These are phyloP conservation scores for Cettia cetti DNA, from an alignment of 2,113 vertebrate species.

Conservation along the genomic window DNA sequence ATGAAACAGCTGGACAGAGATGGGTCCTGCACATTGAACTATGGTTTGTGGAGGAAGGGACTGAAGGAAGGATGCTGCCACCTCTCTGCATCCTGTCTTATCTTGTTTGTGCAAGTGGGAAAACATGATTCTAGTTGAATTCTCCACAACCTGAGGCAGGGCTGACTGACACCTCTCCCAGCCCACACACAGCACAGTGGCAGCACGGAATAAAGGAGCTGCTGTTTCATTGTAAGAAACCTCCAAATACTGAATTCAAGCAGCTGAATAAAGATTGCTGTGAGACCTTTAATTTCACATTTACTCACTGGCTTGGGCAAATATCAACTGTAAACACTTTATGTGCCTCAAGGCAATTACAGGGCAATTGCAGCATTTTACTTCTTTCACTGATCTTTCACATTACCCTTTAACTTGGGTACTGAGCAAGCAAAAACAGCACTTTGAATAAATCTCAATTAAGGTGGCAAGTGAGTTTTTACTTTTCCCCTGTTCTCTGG, in stretches of 20 bases:
- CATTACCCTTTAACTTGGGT: slow-evolving; percentile 6
- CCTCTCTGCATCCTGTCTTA: not conserved
- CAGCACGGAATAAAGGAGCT: not conserved
- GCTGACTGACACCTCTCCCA: not conserved
- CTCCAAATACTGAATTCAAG: not conserved
- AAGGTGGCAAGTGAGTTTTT: not conserved
- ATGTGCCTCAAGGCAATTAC: not conserved
- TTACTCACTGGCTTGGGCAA: not conserved
- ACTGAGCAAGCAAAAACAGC: not conserved
- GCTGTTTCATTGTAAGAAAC: not conserved
- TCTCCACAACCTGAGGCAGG: not conserved
- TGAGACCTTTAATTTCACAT: not conserved
- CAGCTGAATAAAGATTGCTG: not conserved
- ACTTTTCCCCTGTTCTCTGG: not conserved
- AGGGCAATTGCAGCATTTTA: slow-evolving; percentile 19
- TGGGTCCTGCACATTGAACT: accelerated
- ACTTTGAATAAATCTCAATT: slow-evolving; percentile 6
- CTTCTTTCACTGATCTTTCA: not conserved
- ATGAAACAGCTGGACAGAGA: not conserved
- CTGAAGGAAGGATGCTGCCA: not conserved
- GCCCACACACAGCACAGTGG: not conserved
- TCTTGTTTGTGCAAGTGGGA: not conserved
- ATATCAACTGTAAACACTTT: not conserved
- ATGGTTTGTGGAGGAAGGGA: not conserved
- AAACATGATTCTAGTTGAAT: not conserved